phyloP scores from a whole-genome alignment of 2,113 vertebrate species.

The Phylloscopus trochilus region DNA sequence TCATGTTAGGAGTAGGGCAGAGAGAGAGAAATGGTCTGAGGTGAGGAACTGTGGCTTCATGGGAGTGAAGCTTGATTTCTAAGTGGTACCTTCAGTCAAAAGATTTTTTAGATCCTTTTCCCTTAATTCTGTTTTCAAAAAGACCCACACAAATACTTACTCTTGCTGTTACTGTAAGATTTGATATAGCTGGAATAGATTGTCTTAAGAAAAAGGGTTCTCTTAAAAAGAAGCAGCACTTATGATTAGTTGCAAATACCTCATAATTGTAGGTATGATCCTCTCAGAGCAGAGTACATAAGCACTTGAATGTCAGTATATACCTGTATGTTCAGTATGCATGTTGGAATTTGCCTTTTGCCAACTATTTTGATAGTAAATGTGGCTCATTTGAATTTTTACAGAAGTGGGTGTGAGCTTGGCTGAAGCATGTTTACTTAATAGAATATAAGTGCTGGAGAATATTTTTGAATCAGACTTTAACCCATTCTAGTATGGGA shows the following conservation, averaged over 20 bases:
- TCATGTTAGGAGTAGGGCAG: background rate
- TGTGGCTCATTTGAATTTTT: constrained; percentile 31
- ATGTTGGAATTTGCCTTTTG: constrained; percentile 44
- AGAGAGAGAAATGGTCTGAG: background rate
- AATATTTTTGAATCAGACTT: background rate
- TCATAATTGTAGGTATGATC: background rate
- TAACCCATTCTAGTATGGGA: background rate
- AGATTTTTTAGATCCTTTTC: background rate
- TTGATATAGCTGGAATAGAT: background rate
- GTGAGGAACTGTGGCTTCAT: background rate
- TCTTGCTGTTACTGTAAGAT: background rate
- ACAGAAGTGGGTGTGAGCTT: constrained; percentile 16
- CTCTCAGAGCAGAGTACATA: background rate
- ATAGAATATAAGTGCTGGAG: background rate
- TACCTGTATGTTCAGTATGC: constrained; percentile 37
- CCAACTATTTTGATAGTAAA: constrained; percentile 54
- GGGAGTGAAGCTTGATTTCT: background rate
- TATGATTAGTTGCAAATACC: background rate
- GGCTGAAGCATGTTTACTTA: background rate
- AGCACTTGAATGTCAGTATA: background rate
- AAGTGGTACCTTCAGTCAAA: background rate
- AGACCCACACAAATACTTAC: background rate
- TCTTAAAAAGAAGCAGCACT: background rate
- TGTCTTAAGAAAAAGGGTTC: background rate
- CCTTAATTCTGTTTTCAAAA: background rate